Evolutionary conservation across 92 coral and sea anemone genomes (phyloP).

Genomic region (Actinostola sp.): DNA sequence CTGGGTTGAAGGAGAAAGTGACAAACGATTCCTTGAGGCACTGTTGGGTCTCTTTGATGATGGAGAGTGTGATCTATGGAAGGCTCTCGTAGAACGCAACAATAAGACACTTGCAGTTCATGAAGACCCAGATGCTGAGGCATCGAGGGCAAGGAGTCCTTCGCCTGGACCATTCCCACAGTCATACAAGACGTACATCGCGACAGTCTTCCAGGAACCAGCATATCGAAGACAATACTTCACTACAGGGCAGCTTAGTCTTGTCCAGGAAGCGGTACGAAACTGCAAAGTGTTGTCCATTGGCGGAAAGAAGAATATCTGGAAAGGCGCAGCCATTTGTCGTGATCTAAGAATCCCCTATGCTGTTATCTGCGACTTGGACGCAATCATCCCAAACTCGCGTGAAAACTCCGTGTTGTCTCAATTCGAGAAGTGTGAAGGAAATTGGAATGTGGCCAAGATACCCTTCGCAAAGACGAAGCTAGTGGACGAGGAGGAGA

Average conservation of each 20-base stretch:
- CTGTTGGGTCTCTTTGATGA: conserved; percentile 83
- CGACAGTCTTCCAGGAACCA: conserved; percentile 65
- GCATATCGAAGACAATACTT: conserved; percentile 72
- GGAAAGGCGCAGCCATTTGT: conserved; percentile 87
- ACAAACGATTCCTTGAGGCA: conserved; percentile 83
- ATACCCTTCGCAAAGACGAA: conserved; percentile 70
- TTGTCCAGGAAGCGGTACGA: conserved; percentile 77
- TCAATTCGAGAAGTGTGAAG: conserved; percentile 81
- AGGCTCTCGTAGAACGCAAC: conserved; percentile 42
- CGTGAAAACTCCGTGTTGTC: conserved; percentile 78
- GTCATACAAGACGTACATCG: conserved; percentile 14
- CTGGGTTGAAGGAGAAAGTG: conserved; percentile 97
- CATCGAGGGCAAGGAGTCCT: conserved; percentile 16
- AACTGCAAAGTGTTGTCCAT: conserved; percentile 81
- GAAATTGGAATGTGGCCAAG: conserved; percentile 65
- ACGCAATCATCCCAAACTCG: conserved; percentile 88
- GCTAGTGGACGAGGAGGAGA: conserved; percentile 82
- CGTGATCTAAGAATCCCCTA: conserved; percentile 85
- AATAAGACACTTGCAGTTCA: conserved; percentile 11
- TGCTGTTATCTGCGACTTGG: conserved; percentile 85
- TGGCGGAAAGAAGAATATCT: conserved; percentile 82
- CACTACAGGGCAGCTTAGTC: conserved; percentile 62
- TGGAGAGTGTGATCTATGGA: conserved; percentile 64
- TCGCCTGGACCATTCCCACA: conserved; percentile 22
- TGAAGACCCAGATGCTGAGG: background rate